Conservation (phyloP, 2,888 invertebrate species). For the Orthosia incerta region DNA sequence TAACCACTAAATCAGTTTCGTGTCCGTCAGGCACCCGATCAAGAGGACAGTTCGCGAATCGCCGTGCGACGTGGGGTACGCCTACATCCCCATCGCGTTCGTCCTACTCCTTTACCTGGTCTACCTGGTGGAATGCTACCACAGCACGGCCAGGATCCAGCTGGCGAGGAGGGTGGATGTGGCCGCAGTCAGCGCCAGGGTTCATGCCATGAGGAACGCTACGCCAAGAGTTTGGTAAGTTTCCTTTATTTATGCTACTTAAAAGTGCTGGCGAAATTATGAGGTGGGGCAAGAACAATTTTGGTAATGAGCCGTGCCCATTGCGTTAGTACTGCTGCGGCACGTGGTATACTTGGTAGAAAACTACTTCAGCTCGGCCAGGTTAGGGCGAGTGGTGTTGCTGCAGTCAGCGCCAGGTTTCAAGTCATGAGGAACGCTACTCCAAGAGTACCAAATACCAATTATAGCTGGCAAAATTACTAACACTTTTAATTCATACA, state of each 20-base stretch:
- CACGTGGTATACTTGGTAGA: background rate
- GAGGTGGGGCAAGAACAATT: background rate
- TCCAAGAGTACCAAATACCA: slow-evolving; percentile 92
- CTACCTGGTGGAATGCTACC: slow-evolving; percentile 96
- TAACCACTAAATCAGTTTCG: slow-evolving; percentile 76
- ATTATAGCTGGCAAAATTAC: background rate
- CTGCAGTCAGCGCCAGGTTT: background rate
- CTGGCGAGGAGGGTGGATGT: slow-evolving; percentile 92
- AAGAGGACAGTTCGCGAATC: slow-evolving; percentile 92
- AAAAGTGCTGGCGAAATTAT: background rate
- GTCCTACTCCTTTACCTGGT: slow-evolving; percentile 95
- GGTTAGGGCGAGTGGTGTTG: too few relatives aligned
- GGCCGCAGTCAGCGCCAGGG: slow-evolving; percentile 92
- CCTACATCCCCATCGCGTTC: slow-evolving; percentile 95
- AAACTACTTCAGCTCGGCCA: too few relatives aligned
- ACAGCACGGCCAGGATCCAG: slow-evolving; percentile 94
- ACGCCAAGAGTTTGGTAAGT: slow-evolving; percentile 94
- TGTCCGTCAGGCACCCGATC: slow-evolving; percentile 91
- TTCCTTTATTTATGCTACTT: background rate
- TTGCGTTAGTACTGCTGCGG: background rate
- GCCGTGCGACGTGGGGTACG: slow-evolving; percentile 95
- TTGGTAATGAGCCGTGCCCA: background rate
- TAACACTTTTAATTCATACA: too few relatives aligned
- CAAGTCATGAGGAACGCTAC: slow-evolving; percentile 92
- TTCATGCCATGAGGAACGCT: slow-evolving; percentile 92